Evolutionary conservation across 2,888 invertebrate genomes (phyloP).

Genomic region (Synanthedon formicaeformis): DNA sequence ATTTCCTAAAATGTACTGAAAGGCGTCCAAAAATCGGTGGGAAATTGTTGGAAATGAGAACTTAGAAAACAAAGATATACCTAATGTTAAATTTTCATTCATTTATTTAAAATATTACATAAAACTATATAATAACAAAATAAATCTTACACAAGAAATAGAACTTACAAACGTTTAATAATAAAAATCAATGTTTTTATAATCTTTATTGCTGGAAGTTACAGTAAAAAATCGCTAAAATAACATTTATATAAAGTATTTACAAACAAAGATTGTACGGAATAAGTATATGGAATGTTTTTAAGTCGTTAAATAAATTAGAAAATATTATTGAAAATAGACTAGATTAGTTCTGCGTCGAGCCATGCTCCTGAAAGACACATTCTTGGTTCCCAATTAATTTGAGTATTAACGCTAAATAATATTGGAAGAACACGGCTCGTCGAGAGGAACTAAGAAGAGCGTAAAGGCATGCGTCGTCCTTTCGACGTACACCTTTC

Average conservation of each 20-base stretch:
- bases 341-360: slow-evolving; percentile 65
- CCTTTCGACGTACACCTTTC: slow-evolving; percentile 39
- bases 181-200: too few species aligned
- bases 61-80: too few species aligned
- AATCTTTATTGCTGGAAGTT: too few species aligned
- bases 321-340: slow-evolving; percentile 25
- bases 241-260: neutral
- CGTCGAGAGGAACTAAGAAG: slow-evolving; percentile 51
- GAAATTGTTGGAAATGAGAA: too few species aligned
- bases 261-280: neutral
- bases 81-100: too few species aligned
- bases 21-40: too few species aligned
- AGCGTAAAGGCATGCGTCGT: slow-evolving; percentile 44
- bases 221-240: too few species aligned
- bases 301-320: neutral
- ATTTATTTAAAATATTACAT: too few species aligned
- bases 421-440: slow-evolving; percentile 28
- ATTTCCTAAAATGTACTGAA: too few species aligned
- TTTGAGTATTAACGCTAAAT: slow-evolving; percentile 3
- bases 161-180: too few species aligned
- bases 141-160: too few species aligned
- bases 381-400: slow-evolving; percentile 1
- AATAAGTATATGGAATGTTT: neutral
- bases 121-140: too few species aligned
- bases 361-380: slow-evolving; percentile 24